Percentiles rank a stretch among this genome's conserved stretches.
Evolutionary conservation across 2,888 invertebrate species (phyloP).

Genomic region (Lasius platythorax): DNA sequence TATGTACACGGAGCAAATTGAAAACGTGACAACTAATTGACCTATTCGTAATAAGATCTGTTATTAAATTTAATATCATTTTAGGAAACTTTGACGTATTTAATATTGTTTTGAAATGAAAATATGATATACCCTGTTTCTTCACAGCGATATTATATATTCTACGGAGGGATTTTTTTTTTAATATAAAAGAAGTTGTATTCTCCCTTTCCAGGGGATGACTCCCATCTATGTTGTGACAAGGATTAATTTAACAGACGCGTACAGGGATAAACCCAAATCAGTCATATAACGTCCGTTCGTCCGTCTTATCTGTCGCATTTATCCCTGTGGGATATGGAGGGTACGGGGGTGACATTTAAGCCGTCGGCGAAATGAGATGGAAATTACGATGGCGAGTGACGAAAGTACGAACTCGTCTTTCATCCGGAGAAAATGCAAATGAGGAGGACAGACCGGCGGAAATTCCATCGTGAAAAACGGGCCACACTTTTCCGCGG

Average conservation of each 20-base stretch:
- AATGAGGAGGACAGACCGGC: background rate
- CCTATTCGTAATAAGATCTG: background rate
- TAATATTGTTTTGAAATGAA: slow-evolving; percentile 11
- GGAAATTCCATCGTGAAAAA: slow-evolving; percentile 11
- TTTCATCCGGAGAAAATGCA: background rate
- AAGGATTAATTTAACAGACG: slow-evolving; percentile 24
- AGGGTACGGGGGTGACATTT: background rate
- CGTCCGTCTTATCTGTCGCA: slow-evolving; percentile 30
- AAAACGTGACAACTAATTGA: background rate
- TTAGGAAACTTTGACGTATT: background rate
- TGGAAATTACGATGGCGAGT: slow-evolving; percentile 39
- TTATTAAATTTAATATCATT: background rate
- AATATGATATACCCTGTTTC: background rate
- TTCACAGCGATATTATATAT: background rate
- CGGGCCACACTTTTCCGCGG: slow-evolving; percentile 4
- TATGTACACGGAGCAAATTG: background rate
- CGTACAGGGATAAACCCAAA: slow-evolving; percentile 26
- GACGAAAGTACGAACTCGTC: slow-evolving; percentile 28
- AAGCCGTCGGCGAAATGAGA: slow-evolving; percentile 38
- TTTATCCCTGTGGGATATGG: slow-evolving; percentile 1
- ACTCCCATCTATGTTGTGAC: background rate
- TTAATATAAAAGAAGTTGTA: background rate
- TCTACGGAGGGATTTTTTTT: background rate
- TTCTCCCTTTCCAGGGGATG: background rate
- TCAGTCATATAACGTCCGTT: slow-evolving; percentile 40